These are phyloP conservation scores for Octodonta nipae DNA, from an alignment of 2,888 invertebrate species.

Conservation along the genomic window DNA sequence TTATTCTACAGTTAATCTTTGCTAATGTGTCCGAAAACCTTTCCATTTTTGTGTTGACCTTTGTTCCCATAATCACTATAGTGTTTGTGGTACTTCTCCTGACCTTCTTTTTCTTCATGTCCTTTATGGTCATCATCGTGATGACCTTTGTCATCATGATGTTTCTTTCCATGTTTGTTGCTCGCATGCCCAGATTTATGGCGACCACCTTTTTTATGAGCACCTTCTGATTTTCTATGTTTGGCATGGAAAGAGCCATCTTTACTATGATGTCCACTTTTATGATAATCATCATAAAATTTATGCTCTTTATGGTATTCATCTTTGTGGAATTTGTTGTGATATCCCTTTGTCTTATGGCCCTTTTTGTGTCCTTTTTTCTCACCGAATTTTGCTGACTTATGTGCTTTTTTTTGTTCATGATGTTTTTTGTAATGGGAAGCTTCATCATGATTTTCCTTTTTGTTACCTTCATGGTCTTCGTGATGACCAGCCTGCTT, in stretches of 20 bases:
- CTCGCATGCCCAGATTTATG: slow-evolving; percentile 51
- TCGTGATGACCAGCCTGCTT: slow-evolving; percentile 35
- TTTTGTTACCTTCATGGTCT: slow-evolving; percentile 49
- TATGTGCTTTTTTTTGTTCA: slow-evolving; percentile 51
- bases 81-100: slow-evolving; percentile 44
- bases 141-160: slow-evolving; percentile 40
- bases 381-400: slow-evolving; percentile 56
- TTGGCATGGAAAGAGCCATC: slow-evolving; percentile 68
- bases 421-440: slow-evolving; percentile 52
- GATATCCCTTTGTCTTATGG: slow-evolving; percentile 64
- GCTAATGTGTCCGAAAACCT: background rate
- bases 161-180: slow-evolving; percentile 67
- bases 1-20: too few species aligned
- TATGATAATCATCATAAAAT: slow-evolving; percentile 76
- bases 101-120: slow-evolving; percentile 44
- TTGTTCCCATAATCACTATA: slow-evolving; percentile 35
- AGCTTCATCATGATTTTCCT: slow-evolving; percentile 50
- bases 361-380: slow-evolving; percentile 67
- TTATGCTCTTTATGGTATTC: slow-evolving; percentile 68
- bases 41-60: background rate
- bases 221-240: slow-evolving; percentile 69
- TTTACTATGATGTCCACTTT: slow-evolving; percentile 70
- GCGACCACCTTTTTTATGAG: slow-evolving; percentile 54
- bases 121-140: slow-evolving; percentile 37
- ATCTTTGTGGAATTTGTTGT: slow-evolving; percentile 66